Evolutionary conservation across 64 coral and sea anemone species (phyloP).

Genomic region (Pocillopora damicornis): DNA sequence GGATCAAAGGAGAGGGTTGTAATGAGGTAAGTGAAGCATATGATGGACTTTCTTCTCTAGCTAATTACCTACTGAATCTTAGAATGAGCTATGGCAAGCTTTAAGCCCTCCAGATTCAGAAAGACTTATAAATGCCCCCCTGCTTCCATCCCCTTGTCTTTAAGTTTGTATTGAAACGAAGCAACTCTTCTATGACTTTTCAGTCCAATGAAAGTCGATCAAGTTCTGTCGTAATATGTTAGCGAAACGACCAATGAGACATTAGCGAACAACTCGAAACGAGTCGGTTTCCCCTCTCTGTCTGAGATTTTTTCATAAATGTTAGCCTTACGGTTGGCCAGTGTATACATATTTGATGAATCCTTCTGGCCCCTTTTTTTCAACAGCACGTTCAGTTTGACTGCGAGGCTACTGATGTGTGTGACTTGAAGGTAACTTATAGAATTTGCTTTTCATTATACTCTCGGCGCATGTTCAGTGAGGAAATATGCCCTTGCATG

Average conservation of each 20-base stretch:
- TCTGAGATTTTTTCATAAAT: background rate
- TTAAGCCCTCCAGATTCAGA: too few relatives aligned
- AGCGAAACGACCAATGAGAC: too few relatives aligned
- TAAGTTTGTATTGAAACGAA: too few relatives aligned
- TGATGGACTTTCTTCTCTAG: background rate
- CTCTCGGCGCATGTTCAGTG: background rate
- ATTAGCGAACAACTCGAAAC: too few relatives aligned
- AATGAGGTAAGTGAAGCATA: background rate
- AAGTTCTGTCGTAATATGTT: too few relatives aligned
- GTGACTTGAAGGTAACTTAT: slow-evolving; percentile 10
- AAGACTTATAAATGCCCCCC: too few relatives aligned
- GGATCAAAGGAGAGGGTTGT: slow-evolving; percentile 39
- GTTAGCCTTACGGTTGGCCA: background rate
- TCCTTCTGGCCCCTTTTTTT: background rate
- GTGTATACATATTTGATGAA: background rate
- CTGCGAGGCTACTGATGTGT: slow-evolving; percentile 25
- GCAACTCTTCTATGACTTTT: too few relatives aligned
- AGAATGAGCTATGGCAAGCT: too few relatives aligned
- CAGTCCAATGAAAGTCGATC: too few relatives aligned
- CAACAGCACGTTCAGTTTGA: slow-evolving; percentile 22
- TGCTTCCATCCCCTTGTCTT: too few relatives aligned
- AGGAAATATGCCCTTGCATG: background rate
- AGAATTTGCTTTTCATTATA: background rate
- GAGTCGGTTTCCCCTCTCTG: background rate
- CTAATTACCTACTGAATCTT: too few relatives aligned